Base-by-base conservation (phyloP, 2,888 invertebrate species). In the Nomada flava region DNA sequence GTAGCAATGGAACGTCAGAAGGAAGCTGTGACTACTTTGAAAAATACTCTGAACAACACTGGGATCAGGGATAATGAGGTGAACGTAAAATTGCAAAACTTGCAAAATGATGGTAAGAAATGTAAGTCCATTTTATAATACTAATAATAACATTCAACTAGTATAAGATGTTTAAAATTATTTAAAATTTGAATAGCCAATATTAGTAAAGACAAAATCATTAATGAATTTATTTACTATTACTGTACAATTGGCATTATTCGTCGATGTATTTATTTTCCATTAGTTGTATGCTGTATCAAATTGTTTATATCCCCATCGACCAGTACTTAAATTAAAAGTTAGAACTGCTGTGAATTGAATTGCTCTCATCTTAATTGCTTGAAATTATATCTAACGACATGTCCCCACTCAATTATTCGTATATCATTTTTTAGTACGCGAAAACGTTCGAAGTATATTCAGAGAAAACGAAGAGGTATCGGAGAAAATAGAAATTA, bases 81-180 rank as follows among this genome's bases (percentile, higher is more conserved):
- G 57, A 94, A 93, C 72, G 86, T 92, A 1, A 93, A 93, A 73
- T 79, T 94, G 3, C 90, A 91, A 91, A 96, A 87, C 95, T 96
- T 42, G 93, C 95, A 80, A 94, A 94, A 73, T 92, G 95, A 89
- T 93, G 95, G 92, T 92, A 95, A 83, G 93, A 94, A 89, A 92
- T 94, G 70, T 94, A 94, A 87, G 94, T 95, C 91, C 89, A 52
- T 60, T 11, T 26, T 62, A 9, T 18, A 20, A 1, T 18, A 36
- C 0, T 5, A 36, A 36, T 7, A 7, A 7, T 20, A 20, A 15
- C 20, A 1, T 18, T 65, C 1, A 2, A 4, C 7, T 36, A n/a
- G 29, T 36, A 29, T 11, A 52, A 52, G 13, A n/a, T 18, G 29
- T 20, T n/a, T 23, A 55, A 11, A 29, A 36, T 50, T 13, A 13